These are phyloP conservation scores for Andrena fulva DNA, from an alignment of 2,888 invertebrate genomes.

Conservation along the genomic window DNA sequence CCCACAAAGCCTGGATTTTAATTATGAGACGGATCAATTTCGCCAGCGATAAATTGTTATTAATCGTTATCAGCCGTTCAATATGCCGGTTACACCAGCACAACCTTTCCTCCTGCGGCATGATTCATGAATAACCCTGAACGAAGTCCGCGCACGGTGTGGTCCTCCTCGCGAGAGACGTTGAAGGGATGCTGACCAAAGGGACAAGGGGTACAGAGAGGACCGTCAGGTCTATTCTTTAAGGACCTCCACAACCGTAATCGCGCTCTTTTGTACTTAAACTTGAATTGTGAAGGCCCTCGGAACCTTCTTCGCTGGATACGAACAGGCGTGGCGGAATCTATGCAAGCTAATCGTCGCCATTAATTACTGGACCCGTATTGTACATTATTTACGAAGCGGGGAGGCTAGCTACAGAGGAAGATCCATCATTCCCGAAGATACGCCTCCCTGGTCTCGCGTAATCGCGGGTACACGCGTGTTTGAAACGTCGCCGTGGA, in stretches of 20 bases:
- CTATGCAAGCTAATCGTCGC: slow-evolving; percentile 64
- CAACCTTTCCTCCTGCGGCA: slow-evolving; percentile 33
- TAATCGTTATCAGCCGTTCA: slow-evolving; percentile 54
- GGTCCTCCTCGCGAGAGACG: slow-evolving; percentile 18
- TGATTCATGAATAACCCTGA: slow-evolving; percentile 47
- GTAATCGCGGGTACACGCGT: slow-evolving; percentile 53
- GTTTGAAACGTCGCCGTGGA: slow-evolving; percentile 34
- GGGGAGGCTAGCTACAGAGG: slow-evolving; percentile 51
- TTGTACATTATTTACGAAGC: slow-evolving; percentile 58
- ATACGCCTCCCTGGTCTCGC: slow-evolving; percentile 62
- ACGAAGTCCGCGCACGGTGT: slow-evolving; percentile 29
- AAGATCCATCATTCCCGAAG: slow-evolving; percentile 65
- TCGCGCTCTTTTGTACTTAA: slow-evolving; percentile 34
- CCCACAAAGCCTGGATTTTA: slow-evolving; percentile 58
- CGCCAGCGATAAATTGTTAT: slow-evolving; percentile 63
- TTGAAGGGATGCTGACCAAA: slow-evolving; percentile 3
- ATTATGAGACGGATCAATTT: slow-evolving; percentile 63
- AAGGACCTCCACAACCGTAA: slow-evolving; percentile 24
- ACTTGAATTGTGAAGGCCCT: slow-evolving; percentile 18
- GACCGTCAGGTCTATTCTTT: slow-evolving; percentile 4
- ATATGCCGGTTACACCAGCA: slow-evolving; percentile 31
- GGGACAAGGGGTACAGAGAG: not conserved
- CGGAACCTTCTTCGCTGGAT: slow-evolving; percentile 27
- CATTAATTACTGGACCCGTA: slow-evolving; percentile 72
- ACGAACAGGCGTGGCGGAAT: slow-evolving; percentile 40